These are phyloP conservation scores for Crotalus horridus DNA, from an alignment of 2,113 vertebrate species.

Conservation along the genomic window DNA sequence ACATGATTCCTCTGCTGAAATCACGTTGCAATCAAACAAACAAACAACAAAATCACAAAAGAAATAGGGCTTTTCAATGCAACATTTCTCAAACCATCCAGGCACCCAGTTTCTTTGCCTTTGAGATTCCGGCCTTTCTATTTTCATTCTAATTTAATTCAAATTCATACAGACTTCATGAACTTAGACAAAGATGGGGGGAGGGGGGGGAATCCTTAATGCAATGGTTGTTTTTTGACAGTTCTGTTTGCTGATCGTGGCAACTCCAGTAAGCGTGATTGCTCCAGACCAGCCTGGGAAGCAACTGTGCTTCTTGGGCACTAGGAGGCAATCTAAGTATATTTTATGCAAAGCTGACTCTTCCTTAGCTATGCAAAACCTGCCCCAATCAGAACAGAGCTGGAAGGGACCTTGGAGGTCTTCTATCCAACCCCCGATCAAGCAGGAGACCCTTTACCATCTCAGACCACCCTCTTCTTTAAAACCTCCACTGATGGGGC, in stretches of 20 bases:
- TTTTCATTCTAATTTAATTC: background rate
- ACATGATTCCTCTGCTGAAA: background rate
- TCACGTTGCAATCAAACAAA: background rate
- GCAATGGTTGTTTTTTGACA: background rate
- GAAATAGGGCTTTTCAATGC: background rate
- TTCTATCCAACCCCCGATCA: too few relatives aligned
- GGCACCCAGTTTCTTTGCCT: background rate
- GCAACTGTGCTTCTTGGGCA: slow-evolving; percentile 29
- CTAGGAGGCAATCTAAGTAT: slow-evolving; percentile 63
- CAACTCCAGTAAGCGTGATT: background rate
- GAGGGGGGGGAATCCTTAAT: background rate
- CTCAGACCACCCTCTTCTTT: background rate
- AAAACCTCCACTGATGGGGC: slow-evolving; percentile 7
- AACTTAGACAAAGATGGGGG: background rate
- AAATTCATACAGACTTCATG: background rate
- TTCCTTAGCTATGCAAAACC: accelerated
- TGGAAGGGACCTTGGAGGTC: too few relatives aligned
- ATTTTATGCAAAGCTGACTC: background rate
- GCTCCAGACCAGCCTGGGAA: background rate
- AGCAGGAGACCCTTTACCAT: background rate
- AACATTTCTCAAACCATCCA: background rate
- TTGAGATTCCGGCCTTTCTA: background rate
- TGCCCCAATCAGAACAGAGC: too few relatives aligned
- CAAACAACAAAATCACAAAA: background rate
- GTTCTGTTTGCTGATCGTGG: background rate